Evolutionary conservation across 2,888 invertebrate species (phyloP), one percentile per base, ranked within the genome.

Genomic region (Scaptodrosophila latifasciaeformis): DNA sequence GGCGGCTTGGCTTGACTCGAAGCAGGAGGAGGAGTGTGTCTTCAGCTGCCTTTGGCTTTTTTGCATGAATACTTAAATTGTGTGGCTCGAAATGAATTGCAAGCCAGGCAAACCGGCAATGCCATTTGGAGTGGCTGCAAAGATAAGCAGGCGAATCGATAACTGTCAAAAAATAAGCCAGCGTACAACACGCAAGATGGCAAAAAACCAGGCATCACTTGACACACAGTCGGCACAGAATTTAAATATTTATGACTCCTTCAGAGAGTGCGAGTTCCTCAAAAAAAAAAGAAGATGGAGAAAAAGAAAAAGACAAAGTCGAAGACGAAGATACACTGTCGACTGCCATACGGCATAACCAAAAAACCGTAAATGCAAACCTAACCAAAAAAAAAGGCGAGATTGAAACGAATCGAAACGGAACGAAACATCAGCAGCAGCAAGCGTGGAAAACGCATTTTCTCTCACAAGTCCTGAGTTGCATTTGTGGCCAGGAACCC

Each of bases 221-320:
- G n/a, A n/a, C n/a, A n/a, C 53, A 68, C 65, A 44, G 69, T n/a
- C 65, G 74, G 67, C 59, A 51, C 77, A 77, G 64, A 82, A 81
- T 82, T 82, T 79, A 82, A 82, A 82, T 82, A 82, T 82, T 82
- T 82, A 82, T 82, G 70, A 69, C 60, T 70, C 62, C n/a, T n/a
- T n/a, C n/a, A n/a, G n/a, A n/a, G n/a, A n/a, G n/a, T n/a, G n/a
- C n/a, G n/a, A n/a, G n/a, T n/a, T n/a, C n/a, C n/a, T n/a, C n/a
- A n/a, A n/a, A n/a, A n/a, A n/a, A n/a, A n/a, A n/a, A n/a, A n/a
- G n/a, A n/a, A n/a, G n/a, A n/a, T n/a, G n/a, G n/a, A n/a, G n/a
- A n/a, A n/a, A n/a, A n/a, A n/a, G n/a, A n/a, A n/a, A n/a, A n/a
- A n/a, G n/a, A n/a, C n/a, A n/a, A n/a, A n/a, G n/a, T n/a, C n/a